Evolutionary conservation across 2,888 invertebrate species (phyloP), one percentile per base, ranked within the genome.

Genomic region (Ormyrus pomaceus): DNA sequence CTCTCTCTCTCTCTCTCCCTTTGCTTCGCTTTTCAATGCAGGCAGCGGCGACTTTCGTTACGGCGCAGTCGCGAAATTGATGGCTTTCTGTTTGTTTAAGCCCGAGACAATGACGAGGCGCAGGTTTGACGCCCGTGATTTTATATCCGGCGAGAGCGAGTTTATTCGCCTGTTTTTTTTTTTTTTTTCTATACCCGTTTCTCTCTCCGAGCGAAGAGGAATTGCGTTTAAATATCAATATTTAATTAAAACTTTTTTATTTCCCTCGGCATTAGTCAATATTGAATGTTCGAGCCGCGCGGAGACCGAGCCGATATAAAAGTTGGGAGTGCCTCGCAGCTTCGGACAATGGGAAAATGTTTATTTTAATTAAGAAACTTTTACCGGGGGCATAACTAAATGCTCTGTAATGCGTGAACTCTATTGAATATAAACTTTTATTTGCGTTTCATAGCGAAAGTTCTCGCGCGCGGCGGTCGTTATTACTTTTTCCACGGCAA

Each of bases 161-260:
- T 66, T 64, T 59, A 5, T 11, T n/a, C 11, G 1, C 45, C 1
- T 34, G 34, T 46, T 59, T 46, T 45, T 46, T 61, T 8, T 69
- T 10, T 62, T 8, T 46, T 11, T 62, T 7, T 19, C 19, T 19
- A 19, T 4, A 34, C 5, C 46, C 8, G 51, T 7, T 34, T 45
- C 5, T 45, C 8, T 45, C 3, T 1, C 3, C 45, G 34, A 5
- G 51, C 11, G 6, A n/a, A 19, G 45, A 70, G 76, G 70, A 76
- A 76, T 69, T 76, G 61, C 62, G 11, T 76, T 56, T n/a, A 50
- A 48, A 70, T 77, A 77, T 64, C 70, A 71, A 77, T 62, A 65
- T 77, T 77, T 70, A 70, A 77, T 77, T 77, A 71, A 72, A 76
- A 76, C 48, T 76, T 76, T 74, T 74, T 76, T 74, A 74, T 74